Evolutionary conservation across 1,140 invertebrate genomes (phyloP).

Genomic region (Triops longicaudatus): DNA sequence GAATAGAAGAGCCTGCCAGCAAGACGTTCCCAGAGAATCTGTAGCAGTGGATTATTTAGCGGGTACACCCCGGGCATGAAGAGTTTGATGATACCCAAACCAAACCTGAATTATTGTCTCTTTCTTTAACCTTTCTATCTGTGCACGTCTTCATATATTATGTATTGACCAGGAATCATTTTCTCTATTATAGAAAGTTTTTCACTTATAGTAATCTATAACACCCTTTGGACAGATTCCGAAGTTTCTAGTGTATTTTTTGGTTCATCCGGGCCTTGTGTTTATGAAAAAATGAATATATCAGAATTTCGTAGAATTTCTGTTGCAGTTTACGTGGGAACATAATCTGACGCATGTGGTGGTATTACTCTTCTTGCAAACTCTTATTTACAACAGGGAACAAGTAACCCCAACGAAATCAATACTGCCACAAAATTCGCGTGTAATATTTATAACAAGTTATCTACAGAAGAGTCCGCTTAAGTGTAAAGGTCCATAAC

Average conservation of each 20-base stretch:
- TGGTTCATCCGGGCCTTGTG: no score
- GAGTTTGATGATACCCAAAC: neutral
- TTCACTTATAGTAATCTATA: neutral
- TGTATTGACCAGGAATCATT: neutral
- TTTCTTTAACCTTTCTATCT: neutral
- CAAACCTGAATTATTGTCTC: neutral
- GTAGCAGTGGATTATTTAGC: neutral
- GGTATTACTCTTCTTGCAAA: no score
- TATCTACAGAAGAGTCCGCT: no score
- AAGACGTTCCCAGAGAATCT: neutral
- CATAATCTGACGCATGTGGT: no score
- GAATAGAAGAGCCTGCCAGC: constrained; percentile 18
- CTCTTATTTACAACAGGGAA: no score
- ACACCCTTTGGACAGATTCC: neutral
- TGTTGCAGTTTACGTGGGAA: no score
- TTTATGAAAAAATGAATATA: neutral
- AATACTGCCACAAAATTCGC: no score
- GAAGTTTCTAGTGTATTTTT: no score
- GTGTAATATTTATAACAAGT: no score
- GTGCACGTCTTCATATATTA: neutral
- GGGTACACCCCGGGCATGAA: neutral
- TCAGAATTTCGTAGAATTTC: neutral
- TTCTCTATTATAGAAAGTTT: neutral
- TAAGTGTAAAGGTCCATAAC: no score
- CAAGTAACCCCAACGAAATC: no score